These are phyloP conservation scores for Nomada ruficornis DNA, from an alignment of 2,888 invertebrate species.

Conservation along the genomic window DNA sequence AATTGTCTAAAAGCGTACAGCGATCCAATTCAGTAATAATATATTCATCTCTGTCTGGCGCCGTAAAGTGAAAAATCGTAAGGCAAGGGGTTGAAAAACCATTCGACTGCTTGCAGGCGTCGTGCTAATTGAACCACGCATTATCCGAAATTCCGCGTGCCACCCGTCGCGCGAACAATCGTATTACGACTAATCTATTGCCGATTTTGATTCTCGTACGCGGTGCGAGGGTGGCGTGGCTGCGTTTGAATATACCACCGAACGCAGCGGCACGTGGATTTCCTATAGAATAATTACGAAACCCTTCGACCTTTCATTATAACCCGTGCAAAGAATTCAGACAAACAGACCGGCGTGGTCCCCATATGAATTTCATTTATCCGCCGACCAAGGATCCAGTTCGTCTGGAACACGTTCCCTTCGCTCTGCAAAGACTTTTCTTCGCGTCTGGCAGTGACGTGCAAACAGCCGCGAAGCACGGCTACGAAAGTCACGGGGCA, in stretches of 20 bases:
- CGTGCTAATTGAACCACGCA: slow-evolving; percentile 23
- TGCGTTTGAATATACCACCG: slow-evolving; percentile 10
- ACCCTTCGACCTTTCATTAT: slow-evolving; percentile 45
- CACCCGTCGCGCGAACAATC: slow-evolving; percentile 15
- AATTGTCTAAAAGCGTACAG: background rate
- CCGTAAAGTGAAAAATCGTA: background rate
- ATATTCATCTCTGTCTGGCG: background rate
- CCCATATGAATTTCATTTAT: slow-evolving; percentile 48
- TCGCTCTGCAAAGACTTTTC: slow-evolving; percentile 2
- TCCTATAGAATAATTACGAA: slow-evolving; percentile 46
- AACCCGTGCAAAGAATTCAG: slow-evolving; percentile 37
- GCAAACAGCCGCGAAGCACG: slow-evolving; percentile 12
- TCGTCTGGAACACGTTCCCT: slow-evolving; percentile 40
- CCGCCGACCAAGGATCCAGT: slow-evolving; percentile 21
- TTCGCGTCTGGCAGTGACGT: slow-evolving; percentile 34
- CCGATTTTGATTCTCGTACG: slow-evolving; percentile 20
- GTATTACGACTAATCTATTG: background rate
- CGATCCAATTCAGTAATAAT: too few relatives aligned
- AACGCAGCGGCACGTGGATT: slow-evolving; percentile 35
- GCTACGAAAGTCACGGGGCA: background rate
- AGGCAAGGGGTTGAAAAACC: background rate
- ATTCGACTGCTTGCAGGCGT: background rate
- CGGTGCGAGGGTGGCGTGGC: background rate
- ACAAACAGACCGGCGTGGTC: background rate
- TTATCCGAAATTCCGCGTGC: slow-evolving; percentile 18